Evolutionary conservation across 1,140 invertebrate species (phyloP), one percentile per base, ranked within the genome.

Genomic region (fruit fly (Drosophila melanogaster)): DNA sequence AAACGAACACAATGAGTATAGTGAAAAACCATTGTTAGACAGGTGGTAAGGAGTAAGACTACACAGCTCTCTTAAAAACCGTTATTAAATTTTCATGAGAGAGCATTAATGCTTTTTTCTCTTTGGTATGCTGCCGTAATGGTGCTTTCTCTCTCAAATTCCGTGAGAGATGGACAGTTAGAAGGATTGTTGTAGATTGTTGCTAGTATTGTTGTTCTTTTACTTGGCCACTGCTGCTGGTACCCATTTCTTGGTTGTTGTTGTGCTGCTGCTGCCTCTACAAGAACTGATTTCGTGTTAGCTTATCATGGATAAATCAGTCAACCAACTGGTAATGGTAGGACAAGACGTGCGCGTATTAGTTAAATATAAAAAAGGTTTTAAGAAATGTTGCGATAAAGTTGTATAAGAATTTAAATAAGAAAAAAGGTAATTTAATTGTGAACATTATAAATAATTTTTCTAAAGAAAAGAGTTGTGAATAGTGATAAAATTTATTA

Each of bases 291-390:
- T 89, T 81, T 62, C 62, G 61, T 37, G 73, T 83, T 53, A 53
- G 76, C 71, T 87, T 87, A 87, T 87, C 79, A 89, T 84, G 55
- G 58, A 75, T 55, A 77, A 80, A 84, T 87, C 84, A 89, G 84
- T 87, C 81, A 89, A 79, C 81, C 72, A 71, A 58, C 69, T 64
- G 72, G 78, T 80, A 89, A 89, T 66, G 73, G 64, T 67, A 77
- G 66, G 64, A 53, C 70, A 58, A 79, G 85, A 80, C 64, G 79
- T 87, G 49, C 37, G 46, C 46, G 55, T 51, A 35, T 61, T 62
- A 46, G 37, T 22, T 33, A 24, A 37, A 46, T 22, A 69, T 37
- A 49, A 17, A 35, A 4, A 53, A 24, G 58, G 38, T 47, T 58
- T 30, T 4, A 17, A 24, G 7, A 35, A 4, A 17, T 17, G 3